phyloP scores from a whole-genome alignment of 2,113 vertebrate genomes.

The Zosterops borbonicus region DNA sequence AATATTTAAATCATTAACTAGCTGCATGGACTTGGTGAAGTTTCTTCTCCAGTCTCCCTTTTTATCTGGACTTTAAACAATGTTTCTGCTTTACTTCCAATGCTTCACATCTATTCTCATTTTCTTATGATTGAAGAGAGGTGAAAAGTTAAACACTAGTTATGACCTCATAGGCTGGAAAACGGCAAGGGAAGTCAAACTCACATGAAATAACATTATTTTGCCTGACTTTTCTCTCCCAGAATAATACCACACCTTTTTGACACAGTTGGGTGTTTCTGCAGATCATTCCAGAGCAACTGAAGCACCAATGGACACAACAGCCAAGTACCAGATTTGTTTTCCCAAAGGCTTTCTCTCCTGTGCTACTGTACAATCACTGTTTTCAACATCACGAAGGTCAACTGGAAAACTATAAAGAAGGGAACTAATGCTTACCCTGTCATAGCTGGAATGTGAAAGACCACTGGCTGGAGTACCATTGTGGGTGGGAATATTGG shows the following conservation, averaged over 20 bases:
- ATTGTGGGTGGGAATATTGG: background rate
- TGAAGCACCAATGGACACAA: background rate
- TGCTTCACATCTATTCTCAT: background rate
- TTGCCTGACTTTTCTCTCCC: background rate
- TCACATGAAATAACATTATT: background rate
- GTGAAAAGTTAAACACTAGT: background rate
- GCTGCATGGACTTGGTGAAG: background rate
- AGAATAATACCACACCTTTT: background rate
- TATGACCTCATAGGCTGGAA: background rate
- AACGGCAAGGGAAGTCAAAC: background rate
- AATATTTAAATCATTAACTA: background rate
- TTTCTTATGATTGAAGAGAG: background rate
- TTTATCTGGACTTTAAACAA: background rate
- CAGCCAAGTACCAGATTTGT: background rate
- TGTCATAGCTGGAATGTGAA: background rate
- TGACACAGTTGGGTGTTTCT: background rate
- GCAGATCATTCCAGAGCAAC: background rate
- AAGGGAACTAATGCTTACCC: background rate
- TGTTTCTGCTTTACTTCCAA: background rate
- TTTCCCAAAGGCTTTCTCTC: background rate
- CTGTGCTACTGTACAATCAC: background rate
- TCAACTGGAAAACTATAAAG: background rate
- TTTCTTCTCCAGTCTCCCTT: background rate
- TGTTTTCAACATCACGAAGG: background rate
- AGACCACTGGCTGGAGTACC: background rate